Percentiles rank a stretch among this genome's conserved stretches.
phyloP scores from a whole-genome alignment of 2,113 vertebrate species.

The Anas platyrhynchos region DNA sequence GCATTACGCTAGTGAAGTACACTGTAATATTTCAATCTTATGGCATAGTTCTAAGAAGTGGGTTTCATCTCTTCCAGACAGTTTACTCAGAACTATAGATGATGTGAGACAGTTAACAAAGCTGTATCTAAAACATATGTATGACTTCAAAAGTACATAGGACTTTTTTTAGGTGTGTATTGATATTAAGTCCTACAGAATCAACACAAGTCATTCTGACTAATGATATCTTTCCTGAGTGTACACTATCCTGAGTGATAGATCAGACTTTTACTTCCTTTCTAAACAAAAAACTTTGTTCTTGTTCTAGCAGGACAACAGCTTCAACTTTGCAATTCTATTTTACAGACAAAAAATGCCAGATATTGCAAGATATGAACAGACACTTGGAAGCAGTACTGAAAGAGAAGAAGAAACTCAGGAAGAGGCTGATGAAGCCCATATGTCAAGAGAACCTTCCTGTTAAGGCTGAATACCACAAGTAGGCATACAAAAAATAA shows the following conservation, averaged over 20 bases:
- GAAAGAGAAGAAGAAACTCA: constrained; percentile 82
- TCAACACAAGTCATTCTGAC: not conserved
- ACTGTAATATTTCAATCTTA: not conserved
- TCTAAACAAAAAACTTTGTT: not conserved
- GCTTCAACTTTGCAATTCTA: not conserved
- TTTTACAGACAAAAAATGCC: constrained; percentile 80
- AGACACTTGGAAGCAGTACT: constrained; percentile 87
- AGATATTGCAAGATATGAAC: constrained; percentile 83
- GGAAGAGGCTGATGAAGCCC: constrained; percentile 84
- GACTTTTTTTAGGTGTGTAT: not conserved
- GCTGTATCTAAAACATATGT: not conserved
- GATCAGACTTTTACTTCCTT: not conserved
- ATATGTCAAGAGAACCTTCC: constrained; percentile 84
- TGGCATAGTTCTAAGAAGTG: not conserved
- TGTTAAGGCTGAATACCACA: constrained; percentile 85
- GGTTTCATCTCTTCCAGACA: not conserved
- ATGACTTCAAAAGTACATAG: not conserved
- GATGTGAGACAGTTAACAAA: not conserved
- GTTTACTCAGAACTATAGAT: not conserved
- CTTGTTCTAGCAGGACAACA: not conserved
- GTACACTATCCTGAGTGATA: not conserved
- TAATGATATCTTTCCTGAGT: not conserved
- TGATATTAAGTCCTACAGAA: not conserved
- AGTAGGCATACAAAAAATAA: constrained; percentile 70
- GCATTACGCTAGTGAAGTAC: not conserved